phyloP scores from a whole-genome alignment of 1,140 invertebrate species.

The Trissolcus basalis region DNA sequence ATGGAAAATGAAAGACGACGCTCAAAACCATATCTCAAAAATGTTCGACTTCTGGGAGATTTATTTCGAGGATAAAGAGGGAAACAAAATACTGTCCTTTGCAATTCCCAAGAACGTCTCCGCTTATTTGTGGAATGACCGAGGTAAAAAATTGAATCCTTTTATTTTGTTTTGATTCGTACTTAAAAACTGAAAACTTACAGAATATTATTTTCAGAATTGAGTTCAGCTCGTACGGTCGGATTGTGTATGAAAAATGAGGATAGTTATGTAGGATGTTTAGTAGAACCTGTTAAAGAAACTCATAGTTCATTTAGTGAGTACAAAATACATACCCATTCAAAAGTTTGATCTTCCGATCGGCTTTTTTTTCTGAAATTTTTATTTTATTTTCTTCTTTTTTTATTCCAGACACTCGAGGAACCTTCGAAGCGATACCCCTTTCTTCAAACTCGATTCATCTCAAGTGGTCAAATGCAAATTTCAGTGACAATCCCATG shows the following conservation, averaged over 20 bases:
- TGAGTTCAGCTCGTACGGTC: constrained; percentile 74
- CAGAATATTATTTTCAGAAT: constrained; percentile 55
- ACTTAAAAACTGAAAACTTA: not conserved
- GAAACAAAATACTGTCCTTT: constrained; percentile 64
- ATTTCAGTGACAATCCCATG: constrained; percentile 62
- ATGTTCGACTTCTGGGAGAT: constrained; percentile 74
- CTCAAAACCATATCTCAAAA: constrained; percentile 56
- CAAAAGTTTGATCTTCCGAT: not conserved
- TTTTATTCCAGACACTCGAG: constrained; percentile 64
- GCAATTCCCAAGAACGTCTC: constrained; percentile 70
- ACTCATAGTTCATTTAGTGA: constrained; percentile 48
- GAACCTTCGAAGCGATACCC: constrained; percentile 74
- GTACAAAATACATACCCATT: constrained; percentile 1
- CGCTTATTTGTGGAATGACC: constrained; percentile 71
- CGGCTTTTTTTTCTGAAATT: constrained; percentile 25
- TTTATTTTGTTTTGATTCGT: not conserved
- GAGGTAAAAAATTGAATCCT: constrained; percentile 66
- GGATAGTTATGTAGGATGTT: constrained; percentile 60
- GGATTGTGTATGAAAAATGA: constrained; percentile 68
- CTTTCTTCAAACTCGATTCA: constrained; percentile 74
- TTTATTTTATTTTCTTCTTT: constrained; percentile 8
- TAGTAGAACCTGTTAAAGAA: constrained; percentile 64
- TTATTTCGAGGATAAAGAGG: constrained; percentile 72
- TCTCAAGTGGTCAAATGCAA: constrained; percentile 73
- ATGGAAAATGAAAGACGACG: constrained; percentile 71